Conservation (phyloP, 2,797 vertebrate species). For the Champsocephalus esox region DNA sequence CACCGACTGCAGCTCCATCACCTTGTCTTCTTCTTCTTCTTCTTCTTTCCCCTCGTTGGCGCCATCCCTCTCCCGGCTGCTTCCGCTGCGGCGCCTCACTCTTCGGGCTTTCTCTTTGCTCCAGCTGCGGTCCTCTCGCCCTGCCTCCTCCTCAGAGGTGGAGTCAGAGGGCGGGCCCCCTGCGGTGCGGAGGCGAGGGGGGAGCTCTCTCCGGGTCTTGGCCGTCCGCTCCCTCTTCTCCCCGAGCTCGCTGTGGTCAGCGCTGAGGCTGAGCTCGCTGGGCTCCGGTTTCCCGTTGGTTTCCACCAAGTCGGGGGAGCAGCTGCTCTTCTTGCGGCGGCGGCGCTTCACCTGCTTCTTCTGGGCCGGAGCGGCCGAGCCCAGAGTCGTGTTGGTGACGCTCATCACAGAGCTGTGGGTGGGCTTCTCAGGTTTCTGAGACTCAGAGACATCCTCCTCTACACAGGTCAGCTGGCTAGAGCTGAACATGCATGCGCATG, state of each 20-base stretch:
- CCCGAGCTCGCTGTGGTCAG: conserved; percentile 61
- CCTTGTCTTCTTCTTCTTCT: conserved; percentile 42
- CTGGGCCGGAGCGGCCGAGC: conserved; percentile 63
- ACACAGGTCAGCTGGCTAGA: conserved; percentile 84
- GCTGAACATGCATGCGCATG: conserved; percentile 74
- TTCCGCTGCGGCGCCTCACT: conserved; percentile 76
- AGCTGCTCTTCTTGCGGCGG: conserved; percentile 83
- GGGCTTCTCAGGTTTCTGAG: conserved; percentile 74
- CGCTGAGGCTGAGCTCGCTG: conserved; percentile 67
- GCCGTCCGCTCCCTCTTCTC: conserved; percentile 65
- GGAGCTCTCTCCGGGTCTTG: conserved; percentile 62
- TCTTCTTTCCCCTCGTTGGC: conserved; percentile 42
- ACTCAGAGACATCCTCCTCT: conserved; percentile 87
- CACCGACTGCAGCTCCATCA: conserved; percentile 83
- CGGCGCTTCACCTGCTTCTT: conserved; percentile 90
- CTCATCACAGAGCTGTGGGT: conserved; percentile 58
- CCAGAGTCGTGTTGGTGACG: conserved; percentile 39
- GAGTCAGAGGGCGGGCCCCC: conserved; percentile 79
- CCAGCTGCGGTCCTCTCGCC: conserved; percentile 87
- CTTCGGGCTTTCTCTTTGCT: conserved; percentile 87
- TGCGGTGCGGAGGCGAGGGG: conserved; percentile 49
- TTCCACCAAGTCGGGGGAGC: conserved; percentile 75
- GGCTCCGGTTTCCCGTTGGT: conserved; percentile 69
- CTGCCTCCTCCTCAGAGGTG: conserved; percentile 83
- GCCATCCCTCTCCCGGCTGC: conserved; percentile 65